Percentiles rank a stretch among this genome's conserved stretches.
Conservation (phyloP, 2,888 invertebrate genomes). For the Pachydiplax longipennis region DNA sequence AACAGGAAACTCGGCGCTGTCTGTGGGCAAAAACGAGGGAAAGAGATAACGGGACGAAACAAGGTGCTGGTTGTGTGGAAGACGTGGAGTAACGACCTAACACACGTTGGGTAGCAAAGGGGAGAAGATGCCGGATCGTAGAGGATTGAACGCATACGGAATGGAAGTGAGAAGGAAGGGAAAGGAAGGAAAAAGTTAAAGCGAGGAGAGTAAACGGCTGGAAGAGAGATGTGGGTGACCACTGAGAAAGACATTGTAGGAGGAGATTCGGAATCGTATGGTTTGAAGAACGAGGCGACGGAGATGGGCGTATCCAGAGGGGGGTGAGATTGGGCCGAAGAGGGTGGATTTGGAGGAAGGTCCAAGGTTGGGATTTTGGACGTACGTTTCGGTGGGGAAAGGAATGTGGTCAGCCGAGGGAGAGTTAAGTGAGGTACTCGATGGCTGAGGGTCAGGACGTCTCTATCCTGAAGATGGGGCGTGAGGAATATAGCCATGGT, state of each 20-base stretch:
- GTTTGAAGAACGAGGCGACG: background rate
- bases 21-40: background rate
- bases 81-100: too few relatives aligned
- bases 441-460: background rate
- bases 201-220: background rate
- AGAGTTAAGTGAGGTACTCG: background rate
- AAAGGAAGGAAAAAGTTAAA: background rate
- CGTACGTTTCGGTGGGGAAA: background rate
- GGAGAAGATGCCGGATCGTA: background rate
- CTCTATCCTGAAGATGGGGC: background rate
- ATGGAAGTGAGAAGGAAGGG: background rate
- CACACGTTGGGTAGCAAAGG: background rate
- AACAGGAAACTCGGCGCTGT: background rate
- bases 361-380: background rate
- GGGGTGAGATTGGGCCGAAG: background rate
- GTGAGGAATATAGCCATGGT: background rate
- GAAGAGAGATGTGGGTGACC: background rate
- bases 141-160: background rate
- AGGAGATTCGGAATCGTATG: background rate
- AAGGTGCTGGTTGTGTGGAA: too few relatives aligned
- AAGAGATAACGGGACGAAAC: background rate
- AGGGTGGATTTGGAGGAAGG: background rate
- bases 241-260: background rate
- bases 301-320: background rate
- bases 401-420: background rate